Evolutionary conservation across 2,113 vertebrate species (phyloP), one percentile per base, ranked within the genome.

Genomic region (Pavo muticus): DNA sequence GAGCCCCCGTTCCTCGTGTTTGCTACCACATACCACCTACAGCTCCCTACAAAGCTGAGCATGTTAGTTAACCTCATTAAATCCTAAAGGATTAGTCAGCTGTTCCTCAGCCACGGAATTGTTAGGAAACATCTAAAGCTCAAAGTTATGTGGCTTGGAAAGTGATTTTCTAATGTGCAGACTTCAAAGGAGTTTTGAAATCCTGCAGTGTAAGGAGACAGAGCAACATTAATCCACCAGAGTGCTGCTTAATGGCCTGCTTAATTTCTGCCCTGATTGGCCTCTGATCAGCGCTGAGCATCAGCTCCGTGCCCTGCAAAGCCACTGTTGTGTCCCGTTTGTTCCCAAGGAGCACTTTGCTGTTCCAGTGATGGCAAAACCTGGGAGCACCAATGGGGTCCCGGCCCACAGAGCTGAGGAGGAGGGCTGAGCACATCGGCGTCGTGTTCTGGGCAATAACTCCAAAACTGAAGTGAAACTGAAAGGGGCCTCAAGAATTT

Each of bases 161-260:
- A 97, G 93, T 95, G 95, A 97, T 97, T 97, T 97, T 97, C 88
- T 98, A 96, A 96, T 94, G 81, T n/a, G 17, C 40, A 63, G 27
- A 93, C 97, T 98, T 98, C 98, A 98, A 98, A 98, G 95, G 93
- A 84, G 77, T 95, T 95, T 90, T 93, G 95, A 96, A 91, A 97
- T 92, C 93, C 95, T 91, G 93, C 87, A 94, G 89, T 2, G 24
- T 95, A 79, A 95, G 57, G 11, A 96, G 87, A 88, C 96, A 95
- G 94, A 65, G 79, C 24, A 72, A 74, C 14, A n/a, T 69, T 97
- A 97, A 97, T 97, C 97, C 92, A 87, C 68, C 60, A 48, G 95
- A 95, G 89, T 86, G 84, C 85, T 91, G 90, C 88, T 96, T 94
- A 94, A 96, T 93, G 91, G 87, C 92, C 93, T 90, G 45, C 59